Percentiles rank a stretch among this genome's conserved stretches.
phyloP scores from a whole-genome alignment of 2,888 invertebrate genomes.

The Micoletzkya japonica region DNA sequence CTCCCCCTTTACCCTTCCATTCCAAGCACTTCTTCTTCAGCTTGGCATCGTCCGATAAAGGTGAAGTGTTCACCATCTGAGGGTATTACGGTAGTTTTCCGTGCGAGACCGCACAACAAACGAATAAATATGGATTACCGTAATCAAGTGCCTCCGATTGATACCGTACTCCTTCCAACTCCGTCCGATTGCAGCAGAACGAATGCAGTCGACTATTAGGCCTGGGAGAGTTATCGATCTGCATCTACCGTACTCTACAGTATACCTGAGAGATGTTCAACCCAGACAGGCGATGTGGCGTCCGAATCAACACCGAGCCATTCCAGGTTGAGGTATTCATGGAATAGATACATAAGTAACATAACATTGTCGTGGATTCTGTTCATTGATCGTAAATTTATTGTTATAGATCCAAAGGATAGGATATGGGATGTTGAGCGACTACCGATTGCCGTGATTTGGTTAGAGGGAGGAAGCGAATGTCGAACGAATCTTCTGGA shows the following conservation, averaged over 20 bases:
- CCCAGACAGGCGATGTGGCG: slow-evolving; percentile 6
- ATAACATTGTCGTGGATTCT: background rate
- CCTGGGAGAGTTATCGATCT: too few species aligned
- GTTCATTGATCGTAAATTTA: background rate
- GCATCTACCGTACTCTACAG: too few species aligned
- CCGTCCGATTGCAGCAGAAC: background rate
- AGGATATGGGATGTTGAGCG: too few species aligned
- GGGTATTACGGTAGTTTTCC: background rate
- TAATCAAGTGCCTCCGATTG: background rate
- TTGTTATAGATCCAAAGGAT: too few species aligned
- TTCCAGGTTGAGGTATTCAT: background rate
- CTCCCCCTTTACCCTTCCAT: background rate
- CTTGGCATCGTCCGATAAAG: background rate
- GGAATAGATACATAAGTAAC: background rate
- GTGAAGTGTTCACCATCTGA: background rate
- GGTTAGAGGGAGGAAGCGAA: background rate
- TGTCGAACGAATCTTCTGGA: background rate
- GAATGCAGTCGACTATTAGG: background rate
- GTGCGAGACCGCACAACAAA: background rate
- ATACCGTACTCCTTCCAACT: background rate
- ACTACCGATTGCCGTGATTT: background rate
- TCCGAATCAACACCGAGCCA: slow-evolving; percentile 4
- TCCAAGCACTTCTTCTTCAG: slow-evolving; percentile 18
- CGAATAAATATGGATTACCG: too few species aligned
- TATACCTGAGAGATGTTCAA: slow-evolving; percentile 16